Evolutionary conservation across 2,113 vertebrate species (phyloP), one percentile per base, ranked within the genome.

Genomic region (Panurus biarmicus): DNA sequence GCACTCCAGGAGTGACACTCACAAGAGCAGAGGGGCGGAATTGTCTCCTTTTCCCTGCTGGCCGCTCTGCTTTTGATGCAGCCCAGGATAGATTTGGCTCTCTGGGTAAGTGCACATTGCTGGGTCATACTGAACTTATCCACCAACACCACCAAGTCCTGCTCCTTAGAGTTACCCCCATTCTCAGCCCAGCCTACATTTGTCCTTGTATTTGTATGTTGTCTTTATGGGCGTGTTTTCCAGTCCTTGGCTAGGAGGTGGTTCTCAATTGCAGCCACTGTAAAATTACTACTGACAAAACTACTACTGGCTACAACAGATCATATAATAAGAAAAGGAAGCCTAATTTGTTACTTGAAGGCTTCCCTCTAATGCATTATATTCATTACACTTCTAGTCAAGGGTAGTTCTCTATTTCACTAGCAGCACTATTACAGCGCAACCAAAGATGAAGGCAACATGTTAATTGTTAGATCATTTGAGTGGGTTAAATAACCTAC

Each of bases 341-440:
- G 9, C 2, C 42, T 53, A 61, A 61, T 36, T 70, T 7, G 1
- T 31, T 53, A 26, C 9, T 15, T 71, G 28, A 38, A 48, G 9
- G 6, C 24, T 14, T 72, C 21, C 67, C 14, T 67, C 12, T 38
- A 45, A 31, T 16, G 5, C 19, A 54, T 5, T 25, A 2, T 40
- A 44, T 42, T 75, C 44, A 57, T n/a, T 71, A 4, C 3, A 36
- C 6, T 65, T 51, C 17, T 72, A 29, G n/a, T 42, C 20, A 38
- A 80, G 23, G 4, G 2, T 25, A 51, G 5, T 25, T 47, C 12
- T 29, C 14, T 65, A 22, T 40, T 87, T 90, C 44, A n/a, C 23
- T 70, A 69, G 10, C 1, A 6, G 19, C 2, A 2, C 2, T 0
- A n/a, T 44, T 76, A 36, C 6, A 77, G 10, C 22, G 10, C 23